Evolutionary conservation across 2,113 vertebrate genomes (phyloP), one percentile per base, ranked within the genome.

Genomic region (Papio anubis): DNA sequence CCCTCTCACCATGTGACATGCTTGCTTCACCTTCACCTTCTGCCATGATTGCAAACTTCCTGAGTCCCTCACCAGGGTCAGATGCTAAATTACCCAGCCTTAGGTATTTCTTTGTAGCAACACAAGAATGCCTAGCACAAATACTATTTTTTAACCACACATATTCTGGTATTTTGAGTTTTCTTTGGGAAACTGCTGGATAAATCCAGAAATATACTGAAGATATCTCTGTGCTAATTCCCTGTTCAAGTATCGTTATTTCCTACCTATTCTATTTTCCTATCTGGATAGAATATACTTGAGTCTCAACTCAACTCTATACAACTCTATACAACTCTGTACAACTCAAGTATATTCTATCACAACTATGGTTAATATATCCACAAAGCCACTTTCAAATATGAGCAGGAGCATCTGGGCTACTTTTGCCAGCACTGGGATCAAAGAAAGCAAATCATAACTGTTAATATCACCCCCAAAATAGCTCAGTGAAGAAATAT

Each of bases 181-280:
- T 93, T 72, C 75, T 88, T 90, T 90, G 70, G 38, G 27, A 97
- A 90, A 94, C 45, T 59, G 30, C 83, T 90, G n/a, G 14, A 12
- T 64, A 93, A 96, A 87, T 66, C 76, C 30, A 84, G 57, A 94
- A 95, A 84, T 21, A 92, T 14, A 66, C 27, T 57, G 4, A 93
- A 76, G 38, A 66, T 64, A 66, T 27, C 10, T 82, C 8, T 95
- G 27, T 32, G 14, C 32, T 72, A 38, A 80, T 40, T 57, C 52
- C 27, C 72, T 96, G 35, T 21, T 27, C 38, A 82, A 70, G 1
- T 52, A 9, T 10, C 59, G 81, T 75, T 92, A 79, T 79, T 92
- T 94, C 23, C 32, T 89, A 30, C 48, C 40, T 88, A 21, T 72
- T 82, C n/a, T 80, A 17, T 1, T 93, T 94, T 95, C 17, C 20